These are phyloP conservation scores for Quadriops clusia DNA, from an alignment of 2,888 invertebrate genomes.

Conservation along the genomic window DNA sequence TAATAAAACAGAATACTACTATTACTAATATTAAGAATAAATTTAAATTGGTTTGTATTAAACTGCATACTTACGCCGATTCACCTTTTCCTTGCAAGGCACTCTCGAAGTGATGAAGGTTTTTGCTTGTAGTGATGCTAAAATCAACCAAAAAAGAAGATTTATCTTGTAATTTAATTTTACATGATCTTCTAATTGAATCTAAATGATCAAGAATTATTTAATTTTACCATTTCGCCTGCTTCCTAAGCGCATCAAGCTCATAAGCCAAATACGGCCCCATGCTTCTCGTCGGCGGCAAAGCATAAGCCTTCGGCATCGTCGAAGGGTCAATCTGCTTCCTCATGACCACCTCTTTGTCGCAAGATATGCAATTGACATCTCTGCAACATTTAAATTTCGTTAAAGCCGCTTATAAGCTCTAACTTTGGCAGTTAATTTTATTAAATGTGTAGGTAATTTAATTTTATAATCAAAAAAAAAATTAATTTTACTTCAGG, in stretches of 20 bases:
- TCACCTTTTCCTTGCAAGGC: conserved; percentile 28
- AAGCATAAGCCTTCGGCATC: conserved; percentile 38
- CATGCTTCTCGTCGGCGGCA: conserved; percentile 48
- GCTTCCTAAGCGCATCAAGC: conserved; percentile 44
- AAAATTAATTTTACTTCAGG: conserved; percentile 38
- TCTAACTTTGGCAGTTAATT: not conserved
- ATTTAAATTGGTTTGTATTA: too few species aligned
- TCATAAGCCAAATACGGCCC: conserved; percentile 64
- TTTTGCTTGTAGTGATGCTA: conserved; percentile 33
- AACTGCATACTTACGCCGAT: conserved; percentile 24
- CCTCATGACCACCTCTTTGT: conserved; percentile 60
- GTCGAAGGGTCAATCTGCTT: conserved; percentile 41
- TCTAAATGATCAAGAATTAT: not conserved
- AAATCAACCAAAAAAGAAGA: conserved; percentile 11
- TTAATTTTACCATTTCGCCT: conserved; percentile 36
- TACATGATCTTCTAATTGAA: too few species aligned
- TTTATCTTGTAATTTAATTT: conserved; percentile 2
- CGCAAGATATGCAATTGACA: conserved; percentile 66
- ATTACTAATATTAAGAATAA: too few species aligned
- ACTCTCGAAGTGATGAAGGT: conserved; percentile 23
- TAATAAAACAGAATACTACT: too few species aligned
- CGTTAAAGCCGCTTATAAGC: not conserved
- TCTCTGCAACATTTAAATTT: conserved; percentile 37
- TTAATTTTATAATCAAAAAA: not conserved
- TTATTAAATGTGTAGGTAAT: not conserved